Base-by-base conservation (phyloP, 2,888 invertebrate genomes). In the Platycheirus albimanus region DNA sequence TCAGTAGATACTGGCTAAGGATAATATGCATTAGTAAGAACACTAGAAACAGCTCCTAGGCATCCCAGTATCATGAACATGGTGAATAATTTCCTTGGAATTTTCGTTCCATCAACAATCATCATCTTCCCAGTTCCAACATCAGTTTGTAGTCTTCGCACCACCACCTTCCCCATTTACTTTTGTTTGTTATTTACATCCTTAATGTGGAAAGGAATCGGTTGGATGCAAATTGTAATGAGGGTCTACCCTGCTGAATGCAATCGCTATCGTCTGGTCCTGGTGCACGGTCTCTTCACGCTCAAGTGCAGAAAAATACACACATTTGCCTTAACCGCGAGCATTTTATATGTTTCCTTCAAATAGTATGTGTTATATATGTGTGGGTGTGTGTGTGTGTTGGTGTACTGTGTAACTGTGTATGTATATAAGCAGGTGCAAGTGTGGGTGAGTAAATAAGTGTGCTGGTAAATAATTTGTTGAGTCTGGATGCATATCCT, bases 181-280 rank as follows among this genome's bases (percentile, higher is more conserved):
- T 77, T 81, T 81, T 81, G 81, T 81, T 81, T 77, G 77, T n/a
- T 81, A 81, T 81, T 81, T 81, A 71, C 81, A 81, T 81, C 77
- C 81, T 81, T 81, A 81, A 77, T 71, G 81, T 81, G 61, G 67
- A 81, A 71, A 71, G 61, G 71, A 81, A 71, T 81, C 77, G 77
- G 38, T 81, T 77, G 81, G 81, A 71, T 81, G 71, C 71, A 77
- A 81, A 77, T 81, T 71, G 77, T 81, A 81, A 81, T 81, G 81
- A 81, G 81, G 77, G 81, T 76, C 64, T 81, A 58, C 64, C 66
- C 67, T 71, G 36, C 43, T 61, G 61, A 70, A 70, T 71, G 56
- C 58, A 70, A 71, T 64, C 38, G 61, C 71, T 69, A 17, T 49
- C 24, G 47, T 63, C 43, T 49, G 20, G 56, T 43, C 15, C 13